A percentile compares a stretch with the other conserved stretches of the same genome.
Conservation (phyloP, 2,113 vertebrate species). For the Scytalopus superciliaris region DNA sequence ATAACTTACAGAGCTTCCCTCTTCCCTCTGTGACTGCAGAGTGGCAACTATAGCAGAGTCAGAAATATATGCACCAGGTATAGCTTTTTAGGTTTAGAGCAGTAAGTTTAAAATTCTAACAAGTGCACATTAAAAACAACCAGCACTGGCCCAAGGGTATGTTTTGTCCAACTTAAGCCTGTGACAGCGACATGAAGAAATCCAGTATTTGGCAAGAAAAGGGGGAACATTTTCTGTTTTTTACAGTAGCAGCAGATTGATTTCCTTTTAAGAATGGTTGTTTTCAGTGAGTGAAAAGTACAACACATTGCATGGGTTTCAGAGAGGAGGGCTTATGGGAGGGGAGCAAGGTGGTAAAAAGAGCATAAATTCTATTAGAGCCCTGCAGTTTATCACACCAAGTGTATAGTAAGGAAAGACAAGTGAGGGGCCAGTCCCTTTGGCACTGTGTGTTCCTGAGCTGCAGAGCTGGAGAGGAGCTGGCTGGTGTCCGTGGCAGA, state of each 20-base stretch:
- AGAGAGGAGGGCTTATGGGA: not conserved
- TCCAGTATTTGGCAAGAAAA: not conserved
- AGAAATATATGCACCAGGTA: not conserved
- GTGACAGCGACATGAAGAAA: fast-evolving
- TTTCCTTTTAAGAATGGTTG: not conserved
- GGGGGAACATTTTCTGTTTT: not conserved
- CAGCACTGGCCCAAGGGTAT: not conserved
- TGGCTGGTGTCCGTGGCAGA: not conserved
- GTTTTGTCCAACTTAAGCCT: not conserved
- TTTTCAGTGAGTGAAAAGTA: not conserved
- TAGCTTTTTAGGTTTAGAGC: not conserved
- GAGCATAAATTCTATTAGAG: not conserved
- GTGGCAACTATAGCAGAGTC: not conserved
- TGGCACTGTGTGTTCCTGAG: not conserved
- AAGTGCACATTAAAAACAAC: not conserved
- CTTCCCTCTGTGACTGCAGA: not conserved
- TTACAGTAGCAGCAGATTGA: not conserved
- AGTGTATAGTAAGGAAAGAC: not conserved
- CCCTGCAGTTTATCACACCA: not conserved
- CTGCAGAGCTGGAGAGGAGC: not conserved
- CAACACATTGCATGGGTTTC: not conserved
- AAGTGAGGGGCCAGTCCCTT: not conserved
- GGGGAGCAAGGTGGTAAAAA: not conserved
- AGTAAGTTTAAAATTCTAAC: not conserved
- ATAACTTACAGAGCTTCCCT: not conserved